phyloP scores from a whole-genome alignment of 2,113 vertebrate genomes.

The Amphiprion percula region DNA sequence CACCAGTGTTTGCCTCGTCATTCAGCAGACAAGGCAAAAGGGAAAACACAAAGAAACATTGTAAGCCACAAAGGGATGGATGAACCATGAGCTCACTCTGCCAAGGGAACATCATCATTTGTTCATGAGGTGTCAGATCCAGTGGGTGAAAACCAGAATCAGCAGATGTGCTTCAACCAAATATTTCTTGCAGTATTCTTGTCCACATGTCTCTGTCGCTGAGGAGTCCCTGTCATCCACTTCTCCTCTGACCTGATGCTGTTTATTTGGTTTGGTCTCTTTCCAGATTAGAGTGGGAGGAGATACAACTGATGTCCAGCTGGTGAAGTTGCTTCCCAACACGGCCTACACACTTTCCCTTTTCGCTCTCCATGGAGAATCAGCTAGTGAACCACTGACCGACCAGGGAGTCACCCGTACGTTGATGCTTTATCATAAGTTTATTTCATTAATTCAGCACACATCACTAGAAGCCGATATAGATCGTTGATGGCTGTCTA shows the following conservation, averaged over 20 bases:
- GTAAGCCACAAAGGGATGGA: slow-evolving; percentile 52
- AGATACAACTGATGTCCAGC: slow-evolving; percentile 87
- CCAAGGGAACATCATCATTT: slow-evolving; percentile 60
- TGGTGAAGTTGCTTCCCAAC: slow-evolving; percentile 90
- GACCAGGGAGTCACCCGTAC: slow-evolving; percentile 93
- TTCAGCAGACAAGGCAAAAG: slow-evolving; percentile 37
- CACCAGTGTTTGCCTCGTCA: slow-evolving; percentile 46
- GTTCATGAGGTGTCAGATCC: slow-evolving; percentile 66
- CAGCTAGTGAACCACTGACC: slow-evolving; percentile 89
- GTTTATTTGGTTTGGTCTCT: slow-evolving; percentile 39
- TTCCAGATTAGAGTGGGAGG: slow-evolving; percentile 88
- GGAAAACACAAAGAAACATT: slow-evolving; percentile 55
- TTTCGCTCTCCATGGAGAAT: slow-evolving; percentile 87
- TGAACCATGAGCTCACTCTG: slow-evolving; percentile 69
- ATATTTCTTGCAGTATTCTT: slow-evolving; percentile 22
- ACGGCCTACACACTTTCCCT: slow-evolving; percentile 91
- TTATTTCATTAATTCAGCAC: not conserved
- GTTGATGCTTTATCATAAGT: slow-evolving; percentile 46
- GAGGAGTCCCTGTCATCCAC: slow-evolving; percentile 23
- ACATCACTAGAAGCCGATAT: not conserved
- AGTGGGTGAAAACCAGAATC: slow-evolving; percentile 41
- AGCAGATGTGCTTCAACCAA: slow-evolving; percentile 48
- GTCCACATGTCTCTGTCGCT: slow-evolving; percentile 39
- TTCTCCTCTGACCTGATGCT: slow-evolving; percentile 41
- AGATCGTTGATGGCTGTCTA: too few relatives aligned